A percentile compares a stretch with the other conserved stretches of the same genome.
Evolutionary conservation across 2,797 vertebrate species (phyloP).

Genomic region (Mus spretus): DNA sequence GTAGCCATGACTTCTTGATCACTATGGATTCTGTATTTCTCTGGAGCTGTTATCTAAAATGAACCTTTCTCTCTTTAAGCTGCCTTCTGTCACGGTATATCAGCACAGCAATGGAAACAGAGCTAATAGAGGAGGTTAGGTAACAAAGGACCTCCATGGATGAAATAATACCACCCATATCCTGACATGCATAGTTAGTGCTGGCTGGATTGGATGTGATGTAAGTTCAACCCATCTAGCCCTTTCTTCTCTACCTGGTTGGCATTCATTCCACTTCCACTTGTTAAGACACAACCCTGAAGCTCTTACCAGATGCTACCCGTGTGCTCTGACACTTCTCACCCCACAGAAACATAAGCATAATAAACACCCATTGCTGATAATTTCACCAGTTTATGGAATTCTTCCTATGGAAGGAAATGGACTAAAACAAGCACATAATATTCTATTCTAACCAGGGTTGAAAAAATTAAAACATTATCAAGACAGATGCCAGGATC

Average conservation of each 20-base stretch:
- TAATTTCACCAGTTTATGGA: not conserved
- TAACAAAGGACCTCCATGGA: too few species aligned
- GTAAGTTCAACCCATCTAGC: rapidly evolving
- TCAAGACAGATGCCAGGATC: not conserved
- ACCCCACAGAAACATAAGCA: not conserved
- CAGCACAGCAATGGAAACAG: not conserved
- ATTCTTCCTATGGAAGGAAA: not conserved
- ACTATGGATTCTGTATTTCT: not conserved
- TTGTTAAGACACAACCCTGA: not conserved
- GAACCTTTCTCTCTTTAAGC: not conserved
- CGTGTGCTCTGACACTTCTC: not conserved
- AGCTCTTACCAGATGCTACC: not conserved
- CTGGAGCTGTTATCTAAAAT: not conserved
- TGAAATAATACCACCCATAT: not conserved
- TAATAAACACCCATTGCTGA: not conserved
- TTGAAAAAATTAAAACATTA: not conserved
- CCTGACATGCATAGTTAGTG: not conserved
- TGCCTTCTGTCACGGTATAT: not conserved
- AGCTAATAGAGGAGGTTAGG: too few species aligned
- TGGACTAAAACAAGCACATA: not conserved
- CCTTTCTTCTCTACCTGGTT: not conserved
- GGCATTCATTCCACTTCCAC: not conserved
- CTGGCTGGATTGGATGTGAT: not conserved
- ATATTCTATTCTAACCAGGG: not conserved
- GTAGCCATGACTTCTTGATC: not conserved